A percentile compares a stretch with the other conserved stretches of the same genome.
Conservation (phyloP, 2,888 invertebrate genomes). For the Gibbula magus region DNA sequence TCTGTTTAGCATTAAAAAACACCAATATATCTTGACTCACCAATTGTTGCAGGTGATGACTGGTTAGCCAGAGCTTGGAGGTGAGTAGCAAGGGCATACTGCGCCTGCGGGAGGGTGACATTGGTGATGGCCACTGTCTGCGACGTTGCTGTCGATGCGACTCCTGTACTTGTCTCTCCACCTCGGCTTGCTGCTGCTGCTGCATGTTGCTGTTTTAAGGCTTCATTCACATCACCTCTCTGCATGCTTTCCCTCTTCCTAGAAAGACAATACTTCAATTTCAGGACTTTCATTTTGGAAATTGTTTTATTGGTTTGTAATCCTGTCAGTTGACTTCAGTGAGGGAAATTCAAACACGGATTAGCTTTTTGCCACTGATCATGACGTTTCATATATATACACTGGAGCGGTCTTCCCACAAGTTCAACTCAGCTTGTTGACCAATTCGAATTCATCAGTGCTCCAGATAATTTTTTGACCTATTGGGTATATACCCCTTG, state of each 20-base stretch:
- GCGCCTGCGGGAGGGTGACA: not conserved
- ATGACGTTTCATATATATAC: no score
- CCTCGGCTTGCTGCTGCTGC: not conserved
- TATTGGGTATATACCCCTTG: no score
- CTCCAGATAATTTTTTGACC: no score
- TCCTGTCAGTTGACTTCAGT: no score
- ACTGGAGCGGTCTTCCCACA: no score
- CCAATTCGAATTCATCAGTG: no score
- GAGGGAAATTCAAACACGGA: no score
- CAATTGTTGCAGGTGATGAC: slow-evolving; percentile 8
- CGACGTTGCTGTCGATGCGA: not conserved
- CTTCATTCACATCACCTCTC: slow-evolving; percentile 31
- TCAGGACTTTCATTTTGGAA: no score
- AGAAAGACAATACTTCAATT: not conserved
- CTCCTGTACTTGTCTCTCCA: slow-evolving; percentile 10
- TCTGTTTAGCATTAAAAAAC: no score
- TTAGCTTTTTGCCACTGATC: no score
- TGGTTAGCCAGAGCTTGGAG: slow-evolving; percentile 29
- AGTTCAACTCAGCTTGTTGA: no score
- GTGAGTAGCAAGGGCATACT: slow-evolving; percentile 31
- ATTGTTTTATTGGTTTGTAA: no score
- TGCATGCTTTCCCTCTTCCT: slow-evolving; percentile 33
- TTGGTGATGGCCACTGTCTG: not conserved
- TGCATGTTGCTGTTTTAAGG: slow-evolving; percentile 24
- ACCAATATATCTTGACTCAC: not conserved